Evolutionary conservation across 1,140 invertebrate genomes (phyloP).

Genomic region (Diachasmimorpha longicaudata): DNA sequence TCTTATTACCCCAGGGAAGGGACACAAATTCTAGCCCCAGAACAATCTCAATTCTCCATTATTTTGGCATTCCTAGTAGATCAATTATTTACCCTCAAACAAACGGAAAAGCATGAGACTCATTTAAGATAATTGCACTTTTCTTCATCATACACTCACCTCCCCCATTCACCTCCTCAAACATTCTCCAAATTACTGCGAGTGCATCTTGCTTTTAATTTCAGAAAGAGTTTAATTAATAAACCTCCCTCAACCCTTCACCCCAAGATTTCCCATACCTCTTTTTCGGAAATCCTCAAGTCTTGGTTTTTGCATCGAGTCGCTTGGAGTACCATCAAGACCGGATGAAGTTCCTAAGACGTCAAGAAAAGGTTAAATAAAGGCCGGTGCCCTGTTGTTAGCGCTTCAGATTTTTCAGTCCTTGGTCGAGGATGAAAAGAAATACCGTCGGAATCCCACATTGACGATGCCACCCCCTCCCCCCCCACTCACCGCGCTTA

Average conservation of each 20-base stretch:
- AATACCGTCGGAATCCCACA: neutral
- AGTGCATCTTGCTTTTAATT: constrained; percentile 1
- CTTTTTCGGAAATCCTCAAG: neutral
- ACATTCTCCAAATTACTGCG: neutral
- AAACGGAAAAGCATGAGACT: neutral
- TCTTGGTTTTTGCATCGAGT: neutral
- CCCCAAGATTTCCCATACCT: constrained; percentile 21
- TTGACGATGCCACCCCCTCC: neutral
- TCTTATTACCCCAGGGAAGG: too few species aligned
- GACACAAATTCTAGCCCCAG: neutral
- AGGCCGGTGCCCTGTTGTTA: constrained; percentile 55
- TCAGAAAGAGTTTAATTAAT: neutral
- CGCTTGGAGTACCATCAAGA: constrained; percentile 55
- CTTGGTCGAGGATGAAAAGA: constrained; percentile 15
- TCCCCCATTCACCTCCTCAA: neutral
- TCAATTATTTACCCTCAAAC: neutral
- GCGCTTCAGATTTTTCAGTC: constrained; percentile 59
- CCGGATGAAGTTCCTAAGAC: constrained; percentile 55
- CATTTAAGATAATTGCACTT: neutral
- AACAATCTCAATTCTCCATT: too few species aligned
- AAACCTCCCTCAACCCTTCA: constrained; percentile 3
- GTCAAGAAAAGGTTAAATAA: constrained; percentile 63
- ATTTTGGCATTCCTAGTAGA: too few species aligned
- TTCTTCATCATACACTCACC: neutral
- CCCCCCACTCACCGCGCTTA: constrained; percentile 39